Conservation (phyloP, 2,797 vertebrate species). For the Acanthornis magna region DNA sequence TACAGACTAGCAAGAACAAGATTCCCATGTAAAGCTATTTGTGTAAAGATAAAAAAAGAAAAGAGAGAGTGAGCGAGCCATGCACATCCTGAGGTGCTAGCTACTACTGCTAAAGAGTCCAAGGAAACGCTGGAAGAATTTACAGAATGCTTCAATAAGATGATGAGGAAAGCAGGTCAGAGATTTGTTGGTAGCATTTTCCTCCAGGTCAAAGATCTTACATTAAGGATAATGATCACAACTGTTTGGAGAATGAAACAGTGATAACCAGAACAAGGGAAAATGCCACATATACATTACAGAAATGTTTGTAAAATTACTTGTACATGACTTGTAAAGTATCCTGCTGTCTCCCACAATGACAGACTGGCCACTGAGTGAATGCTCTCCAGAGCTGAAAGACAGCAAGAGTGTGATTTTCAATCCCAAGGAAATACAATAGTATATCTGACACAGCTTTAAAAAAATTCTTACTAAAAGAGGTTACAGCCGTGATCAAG, state of each 20-base stretch:
- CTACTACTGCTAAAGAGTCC: neutral
- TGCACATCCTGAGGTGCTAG: neutral
- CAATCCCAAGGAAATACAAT: neutral
- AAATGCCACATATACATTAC: neutral
- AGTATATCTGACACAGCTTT: neutral
- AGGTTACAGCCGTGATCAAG: neutral
- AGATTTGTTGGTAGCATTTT: neutral
- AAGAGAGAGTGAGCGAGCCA: neutral
- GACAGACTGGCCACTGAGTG: neutral
- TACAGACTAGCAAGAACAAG: neutral
- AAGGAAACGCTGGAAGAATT: neutral
- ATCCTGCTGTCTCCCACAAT: neutral
- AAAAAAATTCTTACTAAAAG: neutral
- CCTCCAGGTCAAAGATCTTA: neutral
- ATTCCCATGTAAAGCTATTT: neutral
- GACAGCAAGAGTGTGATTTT: neutral
- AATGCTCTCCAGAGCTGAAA: neutral
- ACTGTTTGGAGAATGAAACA: neutral
- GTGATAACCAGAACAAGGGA: neutral
- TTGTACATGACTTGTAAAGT: neutral
- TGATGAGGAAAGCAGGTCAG: neutral
- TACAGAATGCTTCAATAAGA: neutral
- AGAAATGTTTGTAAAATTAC: neutral
- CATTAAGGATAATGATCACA: neutral
- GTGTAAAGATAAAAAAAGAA: neutral